A percentile compares a stretch with the other conserved stretches of the same genome.
Conservation (phyloP, 2,797 vertebrate species). For the Calcarius lapponicus region DNA sequence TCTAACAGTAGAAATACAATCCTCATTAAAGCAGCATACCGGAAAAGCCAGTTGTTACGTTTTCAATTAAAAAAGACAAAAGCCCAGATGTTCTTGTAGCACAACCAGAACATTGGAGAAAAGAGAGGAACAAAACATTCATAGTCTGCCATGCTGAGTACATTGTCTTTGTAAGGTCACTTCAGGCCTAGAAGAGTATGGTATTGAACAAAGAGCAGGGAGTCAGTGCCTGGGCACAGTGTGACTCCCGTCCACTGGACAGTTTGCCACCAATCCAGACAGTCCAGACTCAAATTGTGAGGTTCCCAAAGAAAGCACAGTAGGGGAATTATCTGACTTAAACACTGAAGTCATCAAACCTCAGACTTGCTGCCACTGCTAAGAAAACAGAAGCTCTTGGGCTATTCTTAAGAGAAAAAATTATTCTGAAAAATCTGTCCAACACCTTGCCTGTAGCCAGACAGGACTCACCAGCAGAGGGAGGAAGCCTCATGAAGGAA, state of each 20-base stretch:
- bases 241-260: not conserved
- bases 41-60: conserved; percentile 3
- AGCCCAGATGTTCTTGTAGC: conserved; percentile 43
- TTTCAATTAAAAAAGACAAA: conserved; percentile 50
- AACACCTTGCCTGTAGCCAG: not conserved
- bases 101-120: conserved; percentile 6
- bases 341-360: not conserved
- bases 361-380: not conserved
- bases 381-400: not conserved
- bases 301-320: not conserved
- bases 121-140: conserved; percentile 57
- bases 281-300: not conserved
- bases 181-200: conserved; percentile 57
- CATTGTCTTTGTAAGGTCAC: conserved; percentile 68
- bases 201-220: not conserved
- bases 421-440: not conserved
- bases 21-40: conserved; percentile 44
- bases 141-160: conserved; percentile 17
- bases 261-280: not conserved
- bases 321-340: not conserved
- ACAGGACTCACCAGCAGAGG: not conserved
- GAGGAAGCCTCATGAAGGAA: not conserved
- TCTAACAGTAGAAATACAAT: conserved; percentile 60
- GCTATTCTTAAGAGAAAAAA: not conserved
- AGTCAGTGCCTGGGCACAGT: not conserved